Conservation (phyloP, 2,888 invertebrate species). For the Tipula lateralis region DNA sequence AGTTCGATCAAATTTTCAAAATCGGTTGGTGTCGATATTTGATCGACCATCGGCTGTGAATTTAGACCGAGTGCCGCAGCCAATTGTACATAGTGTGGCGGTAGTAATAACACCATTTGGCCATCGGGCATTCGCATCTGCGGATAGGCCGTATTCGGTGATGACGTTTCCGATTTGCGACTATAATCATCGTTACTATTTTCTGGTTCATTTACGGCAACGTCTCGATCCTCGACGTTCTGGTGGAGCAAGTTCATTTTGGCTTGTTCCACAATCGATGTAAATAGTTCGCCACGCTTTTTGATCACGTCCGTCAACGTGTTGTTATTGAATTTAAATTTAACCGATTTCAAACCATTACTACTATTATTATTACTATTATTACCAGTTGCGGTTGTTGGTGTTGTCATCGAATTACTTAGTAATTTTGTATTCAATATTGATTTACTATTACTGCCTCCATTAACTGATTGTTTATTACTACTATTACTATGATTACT, state of each 20-base stretch:
- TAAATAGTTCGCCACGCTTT: slow-evolving; percentile 20
- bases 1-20: slow-evolving; percentile 46
- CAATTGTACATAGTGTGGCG: slow-evolving; percentile 57
- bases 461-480: slow-evolving; percentile 9
- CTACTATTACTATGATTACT: slow-evolving; percentile 14
- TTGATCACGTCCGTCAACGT: slow-evolving; percentile 13
- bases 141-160: slow-evolving; percentile 38
- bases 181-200: not conserved
- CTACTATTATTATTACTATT: not conserved
- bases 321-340: slow-evolving; percentile 26
- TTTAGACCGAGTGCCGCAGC: slow-evolving; percentile 51
- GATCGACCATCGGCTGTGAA: slow-evolving; percentile 44
- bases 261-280: not conserved
- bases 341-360: slow-evolving; percentile 12
- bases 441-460: not conserved
- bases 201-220: not conserved
- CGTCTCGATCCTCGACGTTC: not conserved
- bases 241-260: not conserved
- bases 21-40: slow-evolving; percentile 44
- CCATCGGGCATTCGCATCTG: slow-evolving; percentile 53
- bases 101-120: slow-evolving; percentile 55
- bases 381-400: not conserved
- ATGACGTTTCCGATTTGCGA: slow-evolving; percentile 30
- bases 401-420: not conserved
- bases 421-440: slow-evolving; percentile 19